These are phyloP conservation scores for Trochalopteron elliotii DNA, from an alignment of 2,113 vertebrate species.

Conservation along the genomic window DNA sequence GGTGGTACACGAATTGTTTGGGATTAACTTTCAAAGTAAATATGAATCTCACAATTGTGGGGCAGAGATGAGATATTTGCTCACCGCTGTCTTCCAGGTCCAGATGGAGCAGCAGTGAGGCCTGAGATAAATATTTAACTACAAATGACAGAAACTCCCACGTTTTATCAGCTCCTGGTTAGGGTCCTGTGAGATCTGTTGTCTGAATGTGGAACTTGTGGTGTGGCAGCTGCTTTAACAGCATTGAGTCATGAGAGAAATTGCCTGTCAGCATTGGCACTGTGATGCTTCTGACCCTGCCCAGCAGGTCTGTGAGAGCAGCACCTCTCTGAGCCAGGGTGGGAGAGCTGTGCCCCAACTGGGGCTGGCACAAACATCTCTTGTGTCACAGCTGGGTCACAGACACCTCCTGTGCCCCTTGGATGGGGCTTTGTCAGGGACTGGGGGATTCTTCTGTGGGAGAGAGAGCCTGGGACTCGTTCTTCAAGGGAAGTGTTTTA, in stretches of 20 bases:
- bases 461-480: fast-evolving
- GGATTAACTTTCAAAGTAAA: background rate
- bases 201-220: background rate
- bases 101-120: background rate
- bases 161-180: fast-evolving
- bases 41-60: background rate
- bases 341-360: fast-evolving
- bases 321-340: background rate
- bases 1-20: background rate
- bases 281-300: background rate
- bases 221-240: background rate
- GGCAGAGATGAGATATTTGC: background rate
- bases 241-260: background rate
- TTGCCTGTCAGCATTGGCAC: background rate
- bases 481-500: background rate
- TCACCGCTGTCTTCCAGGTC: background rate
- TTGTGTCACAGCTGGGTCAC: no score
- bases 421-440: background rate
- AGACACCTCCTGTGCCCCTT: fast-evolving
- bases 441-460: fast-evolving
- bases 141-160: background rate
- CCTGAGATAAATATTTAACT: background rate
- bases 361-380: background rate
- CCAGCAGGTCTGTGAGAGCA: background rate
- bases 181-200: background rate